Evolutionary conservation across 2,113 vertebrate species (phyloP).

Genomic region (Ibidorhyncha struthersii): DNA sequence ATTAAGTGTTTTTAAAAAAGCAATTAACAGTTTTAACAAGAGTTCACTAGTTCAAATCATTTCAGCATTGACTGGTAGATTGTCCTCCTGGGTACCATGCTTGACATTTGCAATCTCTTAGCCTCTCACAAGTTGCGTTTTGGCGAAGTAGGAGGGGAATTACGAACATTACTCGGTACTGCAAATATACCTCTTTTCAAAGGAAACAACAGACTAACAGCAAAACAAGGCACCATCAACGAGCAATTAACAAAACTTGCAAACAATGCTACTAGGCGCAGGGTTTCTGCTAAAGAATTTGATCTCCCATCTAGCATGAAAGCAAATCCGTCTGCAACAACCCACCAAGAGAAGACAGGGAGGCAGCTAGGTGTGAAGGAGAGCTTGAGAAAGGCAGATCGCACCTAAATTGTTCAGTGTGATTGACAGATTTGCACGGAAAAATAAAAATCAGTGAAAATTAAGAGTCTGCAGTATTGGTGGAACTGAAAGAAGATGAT

Average conservation of each 20-base stretch:
- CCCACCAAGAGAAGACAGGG: background rate
- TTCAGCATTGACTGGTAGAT: conserved; percentile 58
- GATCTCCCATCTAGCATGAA: background rate
- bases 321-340: background rate
- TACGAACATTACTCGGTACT: background rate
- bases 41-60: conserved; percentile 68
- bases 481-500: background rate
- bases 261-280: background rate
- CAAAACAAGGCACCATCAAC: background rate
- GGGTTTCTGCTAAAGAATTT: background rate
- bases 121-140: conserved; percentile 25
- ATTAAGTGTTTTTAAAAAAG: conserved; percentile 67
- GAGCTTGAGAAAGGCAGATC: background rate
- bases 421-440: background rate
- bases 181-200: background rate
- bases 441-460: background rate
- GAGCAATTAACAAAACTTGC: background rate
- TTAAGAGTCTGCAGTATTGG: background rate
- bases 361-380: background rate
- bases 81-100: conserved; percentile 44
- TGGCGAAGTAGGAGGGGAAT: background rate
- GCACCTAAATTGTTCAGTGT: background rate
- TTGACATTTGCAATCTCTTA: conserved; percentile 61
- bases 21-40: conserved; percentile 67
- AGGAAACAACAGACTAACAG: conserved; percentile 9